Percentiles rank a stretch among this genome's conserved stretches.
phyloP scores from a whole-genome alignment of 2,797 vertebrate species.

The Apodemus agrarius region DNA sequence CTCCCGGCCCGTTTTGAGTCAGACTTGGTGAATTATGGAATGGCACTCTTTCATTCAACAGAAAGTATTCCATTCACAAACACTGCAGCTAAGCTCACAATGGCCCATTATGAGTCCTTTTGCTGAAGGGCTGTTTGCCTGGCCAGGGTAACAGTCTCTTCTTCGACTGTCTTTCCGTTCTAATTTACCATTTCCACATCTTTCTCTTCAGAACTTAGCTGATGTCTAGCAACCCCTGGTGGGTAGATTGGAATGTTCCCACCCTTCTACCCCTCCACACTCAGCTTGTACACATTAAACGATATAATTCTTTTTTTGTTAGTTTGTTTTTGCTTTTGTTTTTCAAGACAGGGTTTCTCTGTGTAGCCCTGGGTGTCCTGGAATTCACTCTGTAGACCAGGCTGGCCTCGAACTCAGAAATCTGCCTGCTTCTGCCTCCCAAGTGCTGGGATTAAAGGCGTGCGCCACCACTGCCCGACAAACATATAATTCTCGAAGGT shows the following conservation, averaged over 20 bases:
- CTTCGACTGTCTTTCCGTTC: background rate
- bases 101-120: constrained; percentile 51
- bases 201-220: constrained; percentile 14
- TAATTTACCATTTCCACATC: background rate
- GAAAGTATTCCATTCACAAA: constrained; percentile 76
- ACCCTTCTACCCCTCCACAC: fast-evolving
- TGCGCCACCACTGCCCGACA: too few species aligned
- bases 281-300: background rate
- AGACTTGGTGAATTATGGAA: constrained; percentile 55
- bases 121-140: constrained; percentile 9
- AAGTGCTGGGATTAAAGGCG: too few species aligned
- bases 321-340: too few species aligned
- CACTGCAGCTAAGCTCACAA: constrained; percentile 40
- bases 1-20: constrained; percentile 67
- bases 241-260: background rate
- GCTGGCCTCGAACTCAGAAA: too few species aligned
- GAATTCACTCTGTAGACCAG: too few species aligned
- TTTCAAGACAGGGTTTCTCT: too few species aligned
- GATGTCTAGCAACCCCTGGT: constrained; percentile 5
- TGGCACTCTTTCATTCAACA: constrained; percentile 63
- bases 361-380: too few species aligned
- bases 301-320: background rate
- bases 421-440: too few species aligned
- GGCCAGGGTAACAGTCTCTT: constrained; percentile 34
- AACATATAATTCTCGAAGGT: background rate